Evolutionary conservation across 2,797 vertebrate genomes (phyloP).

Genomic region (Micrastur ruficollis): DNA sequence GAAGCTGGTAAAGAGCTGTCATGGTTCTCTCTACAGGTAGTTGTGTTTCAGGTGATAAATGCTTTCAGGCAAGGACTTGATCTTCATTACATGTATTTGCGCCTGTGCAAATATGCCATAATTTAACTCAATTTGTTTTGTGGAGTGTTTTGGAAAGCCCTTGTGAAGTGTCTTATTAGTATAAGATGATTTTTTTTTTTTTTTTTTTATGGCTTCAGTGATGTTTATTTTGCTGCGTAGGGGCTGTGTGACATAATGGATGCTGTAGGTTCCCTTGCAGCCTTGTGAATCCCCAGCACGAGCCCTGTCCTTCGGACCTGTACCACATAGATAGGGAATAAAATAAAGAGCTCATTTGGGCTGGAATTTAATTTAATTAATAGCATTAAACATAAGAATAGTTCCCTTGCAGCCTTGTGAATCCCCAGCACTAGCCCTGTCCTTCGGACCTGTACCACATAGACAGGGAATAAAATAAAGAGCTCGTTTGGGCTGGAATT

Average conservation of each 20-base stretch:
- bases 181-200: background rate
- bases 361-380: background rate
- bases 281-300: background rate
- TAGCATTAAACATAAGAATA: background rate
- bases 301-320: background rate
- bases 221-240: background rate
- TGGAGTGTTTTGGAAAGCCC: background rate
- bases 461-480: background rate
- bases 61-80: background rate
- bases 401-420: background rate
- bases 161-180: background rate
- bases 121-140: background rate
- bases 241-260: background rate
- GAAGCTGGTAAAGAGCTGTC: background rate
- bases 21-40: background rate
- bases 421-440: background rate
- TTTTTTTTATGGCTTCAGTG: background rate
- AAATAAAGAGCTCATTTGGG: background rate
- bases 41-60: background rate
- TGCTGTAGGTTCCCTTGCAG: background rate
- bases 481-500: background rate
- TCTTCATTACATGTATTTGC: background rate
- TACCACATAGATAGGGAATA: background rate
- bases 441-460: background rate
- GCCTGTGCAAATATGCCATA: background rate